phyloP scores from a whole-genome alignment of 2,888 invertebrate species.

The Yponomeuta plumbellus region DNA sequence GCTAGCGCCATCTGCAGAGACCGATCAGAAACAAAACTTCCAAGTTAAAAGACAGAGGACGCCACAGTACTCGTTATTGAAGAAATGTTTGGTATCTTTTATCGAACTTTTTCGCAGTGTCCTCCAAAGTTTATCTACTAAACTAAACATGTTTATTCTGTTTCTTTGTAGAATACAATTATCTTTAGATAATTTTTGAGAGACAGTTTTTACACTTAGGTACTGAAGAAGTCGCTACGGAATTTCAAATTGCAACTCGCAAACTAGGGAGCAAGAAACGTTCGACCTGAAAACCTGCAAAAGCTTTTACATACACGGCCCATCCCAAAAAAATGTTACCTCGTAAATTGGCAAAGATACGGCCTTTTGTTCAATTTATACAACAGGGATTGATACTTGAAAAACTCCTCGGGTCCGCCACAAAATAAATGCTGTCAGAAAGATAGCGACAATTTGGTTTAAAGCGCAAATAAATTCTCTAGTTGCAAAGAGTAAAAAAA shows the following conservation, averaged over 20 bases:
- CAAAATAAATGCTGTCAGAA: not conserved
- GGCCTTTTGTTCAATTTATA: slow-evolving; percentile 13
- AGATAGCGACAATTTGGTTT: not conserved
- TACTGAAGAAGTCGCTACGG: not conserved
- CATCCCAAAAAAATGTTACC: not conserved
- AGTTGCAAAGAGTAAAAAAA: no score
- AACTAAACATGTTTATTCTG: no score
- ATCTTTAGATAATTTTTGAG: not conserved
- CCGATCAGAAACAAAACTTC: not conserved
- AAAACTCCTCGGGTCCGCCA: not conserved
- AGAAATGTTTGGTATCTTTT: no score
- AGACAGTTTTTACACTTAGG: not conserved
- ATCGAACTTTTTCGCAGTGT: no score
- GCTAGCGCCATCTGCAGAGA: not conserved
- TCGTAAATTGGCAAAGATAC: slow-evolving; percentile 11
- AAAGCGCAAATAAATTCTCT: no score
- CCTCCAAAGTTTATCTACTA: no score
- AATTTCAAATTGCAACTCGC: not conserved
- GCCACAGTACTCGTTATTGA: not conserved
- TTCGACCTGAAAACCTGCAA: not conserved
- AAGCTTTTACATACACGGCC: not conserved
- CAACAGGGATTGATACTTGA: slow-evolving; percentile 2
- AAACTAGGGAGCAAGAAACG: not conserved
- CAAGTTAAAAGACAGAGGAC: not conserved
- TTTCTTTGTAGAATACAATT: not conserved